Evolutionary conservation across 2,888 invertebrate species (phyloP), one percentile per base, ranked within the genome.

Genomic region (Thumatha senex): DNA sequence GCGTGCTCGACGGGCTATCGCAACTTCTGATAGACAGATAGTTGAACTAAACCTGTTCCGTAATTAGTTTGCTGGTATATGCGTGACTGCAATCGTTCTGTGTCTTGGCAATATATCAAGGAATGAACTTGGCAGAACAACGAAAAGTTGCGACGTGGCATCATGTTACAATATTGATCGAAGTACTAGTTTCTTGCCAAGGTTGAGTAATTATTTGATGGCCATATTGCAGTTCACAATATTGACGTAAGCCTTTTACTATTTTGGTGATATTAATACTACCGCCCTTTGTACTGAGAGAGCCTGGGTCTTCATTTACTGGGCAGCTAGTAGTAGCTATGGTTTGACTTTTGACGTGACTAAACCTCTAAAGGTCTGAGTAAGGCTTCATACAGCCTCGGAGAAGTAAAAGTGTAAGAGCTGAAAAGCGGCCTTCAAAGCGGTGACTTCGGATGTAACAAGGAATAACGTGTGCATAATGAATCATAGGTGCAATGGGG

Each of bases 1-100:
- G 61, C 67, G 54, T 66, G 63, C 31, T 7, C 18, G 58, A 52
- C 56, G 56, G 50, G 48, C 48, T 61, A 63, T 62, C 60, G 40
- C 13, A 13, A 3, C 36, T n/a, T 13, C 35, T 45, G 61, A 57
- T 55, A 38, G 47, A n/a, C 40, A 49, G 59, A 56, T 62, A 62
- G 29, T 12, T 15, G 31, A 38, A 49, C 43, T 30, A 54, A 43
- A 59, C 56, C 51, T 43, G 14, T 46, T 54, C 55, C 41, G 55
- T 52, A 64, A 64, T 64, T 65, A 63, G 54, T 50, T 60, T 35
- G 46, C 39, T 18, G 40, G 43, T 13, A 29, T 42, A 43, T 53
- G 65, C 62, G 65, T 63, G 63, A 52, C 51, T 58, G 48, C 40
- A 48, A 29, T 36, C 42, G 10, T 5, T 33, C 40, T 12, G 36